Conservation (phyloP, 2,888 invertebrate species). For the Drosophila tanythrix region DNA sequence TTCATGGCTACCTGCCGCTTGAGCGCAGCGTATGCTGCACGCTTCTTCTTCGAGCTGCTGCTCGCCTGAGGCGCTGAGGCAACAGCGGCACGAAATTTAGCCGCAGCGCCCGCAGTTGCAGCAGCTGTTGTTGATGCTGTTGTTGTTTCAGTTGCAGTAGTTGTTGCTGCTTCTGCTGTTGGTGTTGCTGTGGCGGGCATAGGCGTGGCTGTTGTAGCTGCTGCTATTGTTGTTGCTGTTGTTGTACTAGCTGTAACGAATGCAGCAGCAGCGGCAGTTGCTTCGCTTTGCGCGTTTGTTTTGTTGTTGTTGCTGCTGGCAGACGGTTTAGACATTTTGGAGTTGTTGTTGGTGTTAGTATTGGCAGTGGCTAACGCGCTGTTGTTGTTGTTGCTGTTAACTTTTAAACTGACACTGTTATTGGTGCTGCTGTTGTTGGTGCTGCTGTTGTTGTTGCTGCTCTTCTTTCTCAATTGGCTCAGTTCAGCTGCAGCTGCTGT, state of each 20-base stretch:
- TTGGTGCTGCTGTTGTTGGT: conserved; percentile 39
- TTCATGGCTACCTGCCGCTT: conserved; percentile 69
- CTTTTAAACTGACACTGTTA: conserved; percentile 67
- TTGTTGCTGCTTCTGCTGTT: conserved; percentile 34
- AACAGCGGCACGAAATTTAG: conserved; percentile 71
- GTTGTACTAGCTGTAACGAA: conserved; percentile 66
- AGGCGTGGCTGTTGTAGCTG: conserved; percentile 56
- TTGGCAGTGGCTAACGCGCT: conserved; percentile 68
- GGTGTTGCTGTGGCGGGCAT: conserved; percentile 65
- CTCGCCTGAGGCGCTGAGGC: conserved; percentile 66
- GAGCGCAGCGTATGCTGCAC: conserved; percentile 70
- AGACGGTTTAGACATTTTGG: conserved; percentile 81
- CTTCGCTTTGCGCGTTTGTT: conserved; percentile 50
- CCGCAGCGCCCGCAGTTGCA: conserved; percentile 62
- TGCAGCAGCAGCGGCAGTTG: conserved; percentile 66
- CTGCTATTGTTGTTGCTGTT: conserved; percentile 53
- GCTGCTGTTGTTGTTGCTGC: conserved; percentile 29
- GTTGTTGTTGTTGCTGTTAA: conserved; percentile 64
- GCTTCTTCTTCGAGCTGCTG: conserved; percentile 68
- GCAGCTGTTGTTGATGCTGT: conserved; percentile 45
- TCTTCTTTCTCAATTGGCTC: conserved; percentile 45
- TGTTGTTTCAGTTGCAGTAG: conserved; percentile 39
- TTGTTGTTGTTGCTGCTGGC: conserved; percentile 64
- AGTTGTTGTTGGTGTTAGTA: conserved; percentile 61
- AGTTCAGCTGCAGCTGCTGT: conserved; percentile 39